Evolutionary conservation across 2,113 vertebrate genomes (phyloP).

Genomic region (Dinomys branickii): DNA sequence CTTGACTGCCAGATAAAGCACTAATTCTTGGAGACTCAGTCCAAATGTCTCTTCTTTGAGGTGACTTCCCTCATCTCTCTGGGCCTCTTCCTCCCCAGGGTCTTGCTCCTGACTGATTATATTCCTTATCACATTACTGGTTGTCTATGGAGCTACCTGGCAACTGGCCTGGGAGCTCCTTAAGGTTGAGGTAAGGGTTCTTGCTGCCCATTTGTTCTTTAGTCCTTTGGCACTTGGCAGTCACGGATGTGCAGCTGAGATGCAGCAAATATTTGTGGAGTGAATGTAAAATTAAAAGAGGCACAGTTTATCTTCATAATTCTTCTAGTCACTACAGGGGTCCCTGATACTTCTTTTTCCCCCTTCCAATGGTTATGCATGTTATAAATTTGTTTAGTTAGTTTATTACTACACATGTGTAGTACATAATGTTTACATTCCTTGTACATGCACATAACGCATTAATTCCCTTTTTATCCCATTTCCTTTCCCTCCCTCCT

Average conservation of each 20-base stretch:
- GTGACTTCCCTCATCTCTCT: background rate
- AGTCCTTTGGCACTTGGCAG: background rate
- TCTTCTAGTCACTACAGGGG: background rate
- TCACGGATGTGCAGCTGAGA: background rate
- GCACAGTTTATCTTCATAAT: slow-evolving; percentile 31
- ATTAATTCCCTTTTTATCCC: background rate
- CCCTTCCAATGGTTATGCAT: background rate
- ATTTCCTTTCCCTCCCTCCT: background rate
- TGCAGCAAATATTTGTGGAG: background rate
- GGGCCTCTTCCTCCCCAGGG: background rate
- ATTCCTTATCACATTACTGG: background rate
- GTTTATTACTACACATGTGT: background rate
- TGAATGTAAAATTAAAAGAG: slow-evolving; percentile 40
- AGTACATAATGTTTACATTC: background rate
- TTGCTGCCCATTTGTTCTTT: background rate
- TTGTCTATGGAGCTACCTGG: background rate
- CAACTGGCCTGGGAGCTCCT: background rate
- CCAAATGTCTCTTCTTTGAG: background rate
- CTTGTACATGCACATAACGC: background rate
- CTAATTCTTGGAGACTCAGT: background rate
- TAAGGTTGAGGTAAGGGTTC: background rate
- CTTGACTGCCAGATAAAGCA: background rate
- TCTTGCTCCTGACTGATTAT: background rate
- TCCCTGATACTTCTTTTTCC: background rate
- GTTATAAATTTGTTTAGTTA: background rate